phyloP scores from a whole-genome alignment of 2,888 invertebrate genomes.

The Drosophila phalerata region DNA sequence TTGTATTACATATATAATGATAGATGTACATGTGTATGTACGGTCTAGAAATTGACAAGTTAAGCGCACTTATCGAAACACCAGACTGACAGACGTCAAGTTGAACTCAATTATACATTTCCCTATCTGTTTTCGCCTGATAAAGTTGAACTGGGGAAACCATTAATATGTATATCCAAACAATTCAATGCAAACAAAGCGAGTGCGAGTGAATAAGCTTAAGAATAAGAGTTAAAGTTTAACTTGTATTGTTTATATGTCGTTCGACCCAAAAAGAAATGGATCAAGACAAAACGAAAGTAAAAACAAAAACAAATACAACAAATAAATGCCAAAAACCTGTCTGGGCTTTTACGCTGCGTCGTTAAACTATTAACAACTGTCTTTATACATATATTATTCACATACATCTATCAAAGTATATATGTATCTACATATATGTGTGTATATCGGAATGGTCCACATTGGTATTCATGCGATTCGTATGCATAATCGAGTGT shows the following conservation, averaged over 20 bases:
- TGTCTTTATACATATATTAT: constrained; percentile 15
- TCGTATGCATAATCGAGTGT: constrained; percentile 17
- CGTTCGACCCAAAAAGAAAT: constrained; percentile 63
- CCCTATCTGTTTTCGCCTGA: constrained; percentile 25
- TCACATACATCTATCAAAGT: neutral
- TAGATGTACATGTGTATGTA: neutral
- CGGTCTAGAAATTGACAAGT: constrained; percentile 37
- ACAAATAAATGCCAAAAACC: constrained; percentile 29
- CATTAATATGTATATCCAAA: constrained; percentile 6
- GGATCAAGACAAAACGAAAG: constrained; percentile 58
- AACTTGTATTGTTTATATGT: constrained; percentile 55
- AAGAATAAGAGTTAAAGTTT: constrained; percentile 33
- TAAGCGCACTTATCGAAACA: constrained; percentile 44
- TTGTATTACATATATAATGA: neutral
- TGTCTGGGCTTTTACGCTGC: constrained; percentile 49
- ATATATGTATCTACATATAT: constrained; percentile 9
- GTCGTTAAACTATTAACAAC: constrained; percentile 22
- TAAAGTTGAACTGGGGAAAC: constrained; percentile 12
- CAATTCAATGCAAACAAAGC: constrained; percentile 45
- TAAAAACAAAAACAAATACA: constrained; percentile 11
- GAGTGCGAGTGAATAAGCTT: constrained; percentile 13
- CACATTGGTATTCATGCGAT: constrained; percentile 16
- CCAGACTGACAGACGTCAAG: constrained; percentile 55
- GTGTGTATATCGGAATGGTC: constrained; percentile 17
- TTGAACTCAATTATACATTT: constrained; percentile 31